phyloP scores from a whole-genome alignment of 1,140 invertebrate species.

The Bathynomus jamesi region DNA sequence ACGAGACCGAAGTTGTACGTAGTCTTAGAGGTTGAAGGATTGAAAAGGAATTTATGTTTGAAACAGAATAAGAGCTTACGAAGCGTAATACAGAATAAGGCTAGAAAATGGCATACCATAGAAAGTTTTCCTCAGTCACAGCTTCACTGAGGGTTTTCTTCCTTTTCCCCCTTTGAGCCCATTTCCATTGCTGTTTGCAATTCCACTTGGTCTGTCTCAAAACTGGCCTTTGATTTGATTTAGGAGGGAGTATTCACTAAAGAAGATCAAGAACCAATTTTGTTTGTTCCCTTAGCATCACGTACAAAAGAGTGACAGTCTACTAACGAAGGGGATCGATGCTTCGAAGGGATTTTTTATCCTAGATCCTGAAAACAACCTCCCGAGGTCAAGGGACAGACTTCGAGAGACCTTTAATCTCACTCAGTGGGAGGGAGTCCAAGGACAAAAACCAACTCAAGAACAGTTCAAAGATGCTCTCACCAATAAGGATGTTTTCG shows the following conservation, averaged over 20 bases:
- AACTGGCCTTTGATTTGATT: too few relatives aligned
- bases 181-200: too few relatives aligned
- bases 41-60: too few relatives aligned
- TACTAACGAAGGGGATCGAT: constrained; percentile 50
- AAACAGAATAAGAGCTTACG: too few relatives aligned
- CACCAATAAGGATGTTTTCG: constrained; percentile 54
- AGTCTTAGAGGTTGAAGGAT: too few relatives aligned
- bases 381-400: constrained; percentile 58
- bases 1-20: background rate
- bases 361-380: constrained; percentile 60
- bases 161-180: background rate
- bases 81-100: too few relatives aligned
- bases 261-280: too few relatives aligned
- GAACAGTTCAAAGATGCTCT: constrained; percentile 54
- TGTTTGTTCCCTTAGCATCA: constrained; percentile 17
- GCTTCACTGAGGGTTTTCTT: background rate
- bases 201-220: too few relatives aligned
- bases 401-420: constrained; percentile 52
- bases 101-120: too few relatives aligned
- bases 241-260: too few relatives aligned
- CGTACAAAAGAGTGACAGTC: constrained; percentile 45
- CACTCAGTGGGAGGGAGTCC: constrained; percentile 59
- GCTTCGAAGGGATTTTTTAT: constrained; percentile 52
- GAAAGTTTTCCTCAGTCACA: background rate
- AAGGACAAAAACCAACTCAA: constrained; percentile 50